A percentile compares a stretch with the other conserved stretches of the same genome.
These are phyloP conservation scores for Aphelenchoides avenae DNA, from an alignment of 1,140 invertebrate species.

Conservation along the genomic window DNA sequence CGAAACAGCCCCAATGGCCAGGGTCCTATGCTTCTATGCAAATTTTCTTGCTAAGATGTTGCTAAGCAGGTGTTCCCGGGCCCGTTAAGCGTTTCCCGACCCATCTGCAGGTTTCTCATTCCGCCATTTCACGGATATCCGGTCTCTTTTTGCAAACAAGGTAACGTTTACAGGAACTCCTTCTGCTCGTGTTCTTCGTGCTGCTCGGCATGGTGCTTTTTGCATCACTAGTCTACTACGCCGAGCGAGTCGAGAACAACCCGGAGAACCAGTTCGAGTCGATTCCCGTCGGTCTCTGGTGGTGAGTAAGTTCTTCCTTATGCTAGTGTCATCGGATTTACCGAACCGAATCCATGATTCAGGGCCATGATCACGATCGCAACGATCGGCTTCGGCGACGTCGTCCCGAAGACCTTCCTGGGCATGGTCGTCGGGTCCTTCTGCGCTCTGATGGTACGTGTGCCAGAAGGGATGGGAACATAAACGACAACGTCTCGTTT, in stretches of 20 bases:
- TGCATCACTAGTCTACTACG: conserved; percentile 97
- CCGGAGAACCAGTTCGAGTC: conserved; percentile 59
- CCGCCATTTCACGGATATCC: too few species aligned
- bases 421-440: conserved; percentile 81
- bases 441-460: conserved; percentile 79
- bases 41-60: too few species aligned
- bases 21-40: too few species aligned
- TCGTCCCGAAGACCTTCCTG: conserved; percentile 58
- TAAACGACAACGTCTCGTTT: not conserved
- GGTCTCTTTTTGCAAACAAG: too few species aligned
- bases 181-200: conserved; percentile 83
- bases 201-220: conserved; percentile 73
- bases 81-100: too few species aligned
- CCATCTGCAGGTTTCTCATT: too few species aligned
- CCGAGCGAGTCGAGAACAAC: conserved; percentile 82
- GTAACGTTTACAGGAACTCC: conserved; percentile 79
- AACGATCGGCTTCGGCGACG: conserved; percentile 73
- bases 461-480: conserved; percentile 66
- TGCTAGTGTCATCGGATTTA: conserved; percentile 73
- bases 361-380: conserved; percentile 66
- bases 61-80: too few species aligned
- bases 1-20: too few species aligned
- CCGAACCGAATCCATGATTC: conserved; percentile 62
- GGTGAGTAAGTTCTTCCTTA: conserved; percentile 80
- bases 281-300: conserved; percentile 63